phyloP scores from a whole-genome alignment of 2,797 vertebrate species.

The Meriones psammophilus region DNA sequence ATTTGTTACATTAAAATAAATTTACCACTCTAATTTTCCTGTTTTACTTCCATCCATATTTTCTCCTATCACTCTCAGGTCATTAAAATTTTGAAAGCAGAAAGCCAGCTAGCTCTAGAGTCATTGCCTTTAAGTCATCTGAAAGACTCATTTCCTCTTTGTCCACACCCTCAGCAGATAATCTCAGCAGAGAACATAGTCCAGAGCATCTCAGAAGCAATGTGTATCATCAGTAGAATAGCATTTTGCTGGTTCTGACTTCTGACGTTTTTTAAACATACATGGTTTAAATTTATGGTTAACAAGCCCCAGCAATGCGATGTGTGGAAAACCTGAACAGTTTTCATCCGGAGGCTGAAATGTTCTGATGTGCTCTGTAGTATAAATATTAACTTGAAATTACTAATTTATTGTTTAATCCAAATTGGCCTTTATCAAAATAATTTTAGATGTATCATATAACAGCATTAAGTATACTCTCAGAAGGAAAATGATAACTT shows the following conservation, averaged over 20 bases:
- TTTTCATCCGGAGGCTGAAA: conserved; percentile 7
- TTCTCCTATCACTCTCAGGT: neutral
- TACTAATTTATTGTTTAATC: conserved; percentile 15
- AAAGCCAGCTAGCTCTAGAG: neutral
- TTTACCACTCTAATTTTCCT: neutral
- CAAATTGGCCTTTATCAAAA: conserved; percentile 46
- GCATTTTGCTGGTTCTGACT: neutral
- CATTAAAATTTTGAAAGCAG: conserved; percentile 57
- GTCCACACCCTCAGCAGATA: conserved; percentile 72
- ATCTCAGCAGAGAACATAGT: conserved; percentile 64
- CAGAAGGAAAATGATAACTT: neutral
- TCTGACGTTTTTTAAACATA: neutral
- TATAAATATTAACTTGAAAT: neutral
- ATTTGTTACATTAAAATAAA: conserved; percentile 47
- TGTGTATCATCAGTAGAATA: conserved; percentile 48
- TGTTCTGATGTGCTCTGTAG: neutral
- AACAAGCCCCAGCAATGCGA: neutral
- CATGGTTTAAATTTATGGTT: conserved; percentile 24
- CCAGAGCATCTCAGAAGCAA: conserved; percentile 64
- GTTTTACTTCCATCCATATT: neutral
- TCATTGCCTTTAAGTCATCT: conserved; percentile 63
- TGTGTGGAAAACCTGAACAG: neutral
- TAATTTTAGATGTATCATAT: conserved; percentile 16
- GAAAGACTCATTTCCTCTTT: conserved; percentile 77
- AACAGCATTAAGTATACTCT: neutral